phyloP scores from a whole-genome alignment of 2,888 invertebrate species.

The Acrocyrtus sp. region DNA sequence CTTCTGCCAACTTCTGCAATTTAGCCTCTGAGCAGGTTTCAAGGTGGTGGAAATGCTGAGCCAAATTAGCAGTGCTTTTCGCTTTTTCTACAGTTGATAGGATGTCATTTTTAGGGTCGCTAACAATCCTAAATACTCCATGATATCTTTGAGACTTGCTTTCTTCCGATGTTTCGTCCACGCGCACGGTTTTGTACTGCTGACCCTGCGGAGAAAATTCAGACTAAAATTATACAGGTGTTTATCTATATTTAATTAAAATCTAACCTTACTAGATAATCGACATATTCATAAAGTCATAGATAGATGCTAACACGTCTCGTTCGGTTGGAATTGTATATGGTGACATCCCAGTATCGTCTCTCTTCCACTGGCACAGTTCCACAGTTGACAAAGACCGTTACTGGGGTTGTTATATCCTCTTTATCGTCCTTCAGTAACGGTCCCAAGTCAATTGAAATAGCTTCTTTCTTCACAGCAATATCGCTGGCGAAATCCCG shows the following conservation, averaged over 20 bases:
- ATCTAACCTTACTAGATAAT: neutral
- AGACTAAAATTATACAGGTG: no score
- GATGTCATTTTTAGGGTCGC: constrained; percentile 22
- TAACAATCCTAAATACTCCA: constrained; percentile 42
- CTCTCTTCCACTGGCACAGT: constrained; percentile 50
- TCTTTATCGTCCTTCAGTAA: constrained; percentile 14
- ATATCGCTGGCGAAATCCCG: constrained; percentile 20
- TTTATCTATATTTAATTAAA: no score
- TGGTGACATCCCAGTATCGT: constrained; percentile 37
- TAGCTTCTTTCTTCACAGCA: constrained; percentile 16
- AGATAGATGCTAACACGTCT: constrained; percentile 21
- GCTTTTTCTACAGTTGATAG: neutral
- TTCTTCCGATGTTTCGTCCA: constrained; percentile 27
- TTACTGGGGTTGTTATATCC: constrained; percentile 24
- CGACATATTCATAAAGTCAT: neutral
- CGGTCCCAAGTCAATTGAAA: constrained; percentile 32
- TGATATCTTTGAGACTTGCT: constrained; percentile 22
- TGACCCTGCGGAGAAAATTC: constrained; percentile 27
- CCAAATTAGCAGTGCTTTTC: constrained; percentile 5
- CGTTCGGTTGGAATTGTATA: constrained; percentile 32
- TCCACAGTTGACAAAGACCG: constrained; percentile 48
- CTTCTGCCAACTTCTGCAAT: constrained; percentile 3
- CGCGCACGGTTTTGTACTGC: constrained; percentile 24
- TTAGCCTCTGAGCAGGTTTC: neutral
- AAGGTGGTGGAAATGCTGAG: no score